Conservation (phyloP, 2,797 vertebrate genomes). For the Poeciliopsis turneri region DNA sequence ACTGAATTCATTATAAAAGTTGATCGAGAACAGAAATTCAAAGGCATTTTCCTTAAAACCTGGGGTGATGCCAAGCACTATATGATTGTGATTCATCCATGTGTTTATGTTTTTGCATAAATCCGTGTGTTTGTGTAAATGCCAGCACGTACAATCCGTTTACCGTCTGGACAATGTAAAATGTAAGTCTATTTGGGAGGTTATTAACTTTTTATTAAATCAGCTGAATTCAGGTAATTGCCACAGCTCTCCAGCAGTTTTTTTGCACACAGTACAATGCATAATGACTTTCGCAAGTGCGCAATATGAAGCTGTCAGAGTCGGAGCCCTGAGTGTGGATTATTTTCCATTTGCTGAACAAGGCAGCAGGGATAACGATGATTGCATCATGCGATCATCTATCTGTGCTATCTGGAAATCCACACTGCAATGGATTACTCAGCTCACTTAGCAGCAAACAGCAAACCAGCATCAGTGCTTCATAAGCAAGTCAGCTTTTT, state of each 20-base stretch:
- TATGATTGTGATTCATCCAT: not conserved
- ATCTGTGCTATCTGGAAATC: constrained; percentile 69
- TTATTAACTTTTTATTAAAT: constrained; percentile 56
- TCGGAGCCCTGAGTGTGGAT: constrained; percentile 60
- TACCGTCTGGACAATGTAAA: constrained; percentile 58
- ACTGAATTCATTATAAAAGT: not conserved
- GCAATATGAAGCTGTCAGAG: constrained; percentile 50
- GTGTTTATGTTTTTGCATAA: not conserved
- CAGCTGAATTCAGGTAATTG: constrained; percentile 68
- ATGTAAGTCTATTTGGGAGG: constrained; percentile 52
- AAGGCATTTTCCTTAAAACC: not conserved
- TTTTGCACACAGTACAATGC: constrained; percentile 31
- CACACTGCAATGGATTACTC: constrained; percentile 43
- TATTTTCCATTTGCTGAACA: constrained; percentile 62
- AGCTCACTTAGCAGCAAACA: constrained; percentile 38
- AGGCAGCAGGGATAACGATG: constrained; percentile 60
- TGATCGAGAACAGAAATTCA: not conserved
- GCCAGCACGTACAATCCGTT: constrained; percentile 2
- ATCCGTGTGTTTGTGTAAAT: not conserved
- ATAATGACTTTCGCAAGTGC: constrained; percentile 72
- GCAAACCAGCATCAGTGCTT: constrained; percentile 28
- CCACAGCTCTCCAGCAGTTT: constrained; percentile 56
- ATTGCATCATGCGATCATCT: constrained; percentile 71
- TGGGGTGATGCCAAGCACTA: not conserved
- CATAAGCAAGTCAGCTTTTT: constrained; percentile 46